Base-by-base conservation (phyloP, 1,140 invertebrate genomes). In the Aphidius gifuensis region DNA sequence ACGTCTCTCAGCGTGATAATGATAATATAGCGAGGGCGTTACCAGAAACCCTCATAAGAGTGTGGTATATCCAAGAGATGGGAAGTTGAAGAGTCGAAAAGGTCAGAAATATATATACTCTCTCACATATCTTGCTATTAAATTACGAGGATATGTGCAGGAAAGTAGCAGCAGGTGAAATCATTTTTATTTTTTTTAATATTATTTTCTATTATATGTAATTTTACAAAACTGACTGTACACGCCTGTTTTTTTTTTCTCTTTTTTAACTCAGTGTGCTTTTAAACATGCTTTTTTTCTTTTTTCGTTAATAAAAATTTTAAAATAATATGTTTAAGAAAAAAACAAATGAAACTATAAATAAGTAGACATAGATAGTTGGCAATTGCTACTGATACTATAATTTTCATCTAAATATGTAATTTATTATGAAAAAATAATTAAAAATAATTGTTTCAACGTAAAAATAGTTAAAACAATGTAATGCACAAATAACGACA, bases 301-400 rank as follows among this genome's bases (percentile, higher is more conserved):
- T 16, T 16, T 16, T 16, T 16, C 1, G 16, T 16, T 16, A 16
- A 16, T 16, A 16, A 16, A 16, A 16, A 16, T 16, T 16, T 16
- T 16, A 16, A 16, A 16, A 16, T 16, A 16, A 16, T 16, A 16
- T 16, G 16, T 16, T 16, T 16, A 16, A 16, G 16, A 16, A 32
- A 32, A 32, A 32, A 32, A 32, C 23, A 32, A 48, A 53, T 8
- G 50, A 50, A 64, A 50, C 42, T 58, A 64, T 46, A 61, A 46
- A 53, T 61, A 59, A 60, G 49, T 39, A 50, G 57, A 45, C 57
- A 62, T 56, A 5, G 53, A 68, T 65, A 71, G 65, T 62, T 65
- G 66, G 59, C 55, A 57, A 53, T 61, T 50, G 69, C 69, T 71
- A 70, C 68, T 62, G 69, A 66, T 68, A 65, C 67, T 66, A 66